Evolutionary conservation across 2,797 vertebrate species (phyloP), one percentile per base, ranked within the genome.

Genomic region (Myotis daubentonii): DNA sequence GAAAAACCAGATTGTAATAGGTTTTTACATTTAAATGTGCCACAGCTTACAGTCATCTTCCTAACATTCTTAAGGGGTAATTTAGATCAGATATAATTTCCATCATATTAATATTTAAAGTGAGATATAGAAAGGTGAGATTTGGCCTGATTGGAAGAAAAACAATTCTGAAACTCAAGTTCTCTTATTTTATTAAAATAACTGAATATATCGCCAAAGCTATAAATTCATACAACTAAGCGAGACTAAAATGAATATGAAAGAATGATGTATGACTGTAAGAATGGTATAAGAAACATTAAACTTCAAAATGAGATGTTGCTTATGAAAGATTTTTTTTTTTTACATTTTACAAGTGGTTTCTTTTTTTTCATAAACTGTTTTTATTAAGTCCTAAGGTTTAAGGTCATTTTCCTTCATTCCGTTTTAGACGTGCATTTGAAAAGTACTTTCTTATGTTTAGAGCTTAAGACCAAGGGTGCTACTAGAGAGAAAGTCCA

Each of bases 151-250:
- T 79, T 49, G 1, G 68, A 81, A 38, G 68, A 53, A 66, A 81
- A 76, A 23, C 38, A 33, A 62, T 75, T 38, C 70, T 80, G 65
- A 94, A 90, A 51, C 44, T 86, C 38, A 53, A 81, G 36, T 70
- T 94, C 72, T 62, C 79, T 92, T 66, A 33, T 53, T 93, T 86
- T 90, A 78, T 71, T 85, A 85, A 95, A 74, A 62, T 72, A 55
- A 60, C 41, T 57, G 33, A 36, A 17, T 16, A 55, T 22, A 33
- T 41, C 17, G 1, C 22, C 20, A 70, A 60, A 70, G 20, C n/a
- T 38, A 75, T 76, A 76, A 79, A 72, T 44, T 79, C 15, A 51
- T 62, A 81, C 55, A 92, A 72, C 66, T n/a, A 78, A 89, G 49
- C n/a, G 22, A 93, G 6, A 79, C 49, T 60, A 65, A 83, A 83